These are phyloP conservation scores for Sarcophaga rosellei DNA, from an alignment of 2,888 invertebrate species.

Conservation along the genomic window DNA sequence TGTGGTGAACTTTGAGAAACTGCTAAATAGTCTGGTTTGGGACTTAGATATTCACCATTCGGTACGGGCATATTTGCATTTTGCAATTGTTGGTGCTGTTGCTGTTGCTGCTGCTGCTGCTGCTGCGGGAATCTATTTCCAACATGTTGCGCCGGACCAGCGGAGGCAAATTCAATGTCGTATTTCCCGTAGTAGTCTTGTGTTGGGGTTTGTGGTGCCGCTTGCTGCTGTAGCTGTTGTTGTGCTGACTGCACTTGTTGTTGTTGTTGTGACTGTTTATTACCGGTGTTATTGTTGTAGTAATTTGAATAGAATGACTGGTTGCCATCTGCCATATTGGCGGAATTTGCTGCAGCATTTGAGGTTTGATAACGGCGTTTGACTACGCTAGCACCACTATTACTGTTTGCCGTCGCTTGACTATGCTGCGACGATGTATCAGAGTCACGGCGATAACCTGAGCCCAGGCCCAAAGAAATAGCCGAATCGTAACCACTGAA, in stretches of 20 bases:
- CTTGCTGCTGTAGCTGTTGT: constrained; percentile 70
- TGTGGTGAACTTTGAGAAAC: constrained; percentile 64
- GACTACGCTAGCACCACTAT: constrained; percentile 71
- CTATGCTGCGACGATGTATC: constrained; percentile 74
- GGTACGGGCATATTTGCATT: constrained; percentile 67
- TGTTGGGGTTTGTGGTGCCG: constrained; percentile 65
- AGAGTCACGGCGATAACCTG: constrained; percentile 73
- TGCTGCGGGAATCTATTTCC: constrained; percentile 55
- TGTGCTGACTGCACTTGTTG: constrained; percentile 71
- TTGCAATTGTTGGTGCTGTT: constrained; percentile 73
- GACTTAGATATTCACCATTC: constrained; percentile 76
- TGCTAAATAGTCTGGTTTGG: constrained; percentile 74
- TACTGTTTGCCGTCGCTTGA: constrained; percentile 69
- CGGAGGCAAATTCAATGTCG: constrained; percentile 76
- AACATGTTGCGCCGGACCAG: constrained; percentile 69
- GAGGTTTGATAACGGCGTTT: constrained; percentile 75
- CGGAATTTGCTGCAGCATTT: constrained; percentile 61
- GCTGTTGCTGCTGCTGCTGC: constrained; percentile 69
- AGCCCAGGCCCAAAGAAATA: constrained; percentile 68
- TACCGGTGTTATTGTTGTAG: constrained; percentile 64
- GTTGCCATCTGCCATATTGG: constrained; percentile 58
- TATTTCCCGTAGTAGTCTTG: constrained; percentile 81
- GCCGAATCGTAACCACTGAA: constrained; percentile 77
- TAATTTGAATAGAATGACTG: constrained; percentile 44
- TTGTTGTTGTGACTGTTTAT: constrained; percentile 54